Conservation (phyloP, 2,113 vertebrate species). For the Sialia sialis region DNA sequence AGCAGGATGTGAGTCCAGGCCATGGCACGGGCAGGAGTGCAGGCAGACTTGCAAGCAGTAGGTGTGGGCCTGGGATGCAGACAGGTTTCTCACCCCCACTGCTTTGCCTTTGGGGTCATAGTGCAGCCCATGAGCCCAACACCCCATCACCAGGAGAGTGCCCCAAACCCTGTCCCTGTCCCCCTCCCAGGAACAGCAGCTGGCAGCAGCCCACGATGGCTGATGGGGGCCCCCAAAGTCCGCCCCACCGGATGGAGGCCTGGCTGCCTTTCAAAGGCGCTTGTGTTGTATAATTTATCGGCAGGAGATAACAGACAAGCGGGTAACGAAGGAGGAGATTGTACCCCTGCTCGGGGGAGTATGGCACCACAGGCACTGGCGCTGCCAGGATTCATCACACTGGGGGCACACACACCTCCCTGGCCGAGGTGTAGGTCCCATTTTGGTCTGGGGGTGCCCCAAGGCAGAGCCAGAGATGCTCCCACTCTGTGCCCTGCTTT, state of each 20-base stretch:
- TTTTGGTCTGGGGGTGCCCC: not conserved
- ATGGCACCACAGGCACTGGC: fast-evolving
- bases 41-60: not conserved
- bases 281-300: slow-evolving; percentile 24
- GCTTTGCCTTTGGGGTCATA: not conserved
- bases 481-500: not conserved
- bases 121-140: not conserved
- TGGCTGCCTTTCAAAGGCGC: slow-evolving; percentile 12
- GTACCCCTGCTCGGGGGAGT: not conserved
- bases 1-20: not conserved
- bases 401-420: fast-evolving
- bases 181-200: not conserved
- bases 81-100: not conserved
- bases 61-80: not conserved
- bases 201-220: not conserved
- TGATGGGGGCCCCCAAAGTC: not conserved
- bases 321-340: not conserved
- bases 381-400: not conserved
- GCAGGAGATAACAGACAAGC: not conserved
- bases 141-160: no score
- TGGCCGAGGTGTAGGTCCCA: fast-evolving
- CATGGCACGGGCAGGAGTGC: no score
- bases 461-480: not conserved
- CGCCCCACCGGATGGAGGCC: not conserved
- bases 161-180: fast-evolving